Evolutionary conservation across 2,113 vertebrate species (phyloP).

Genomic region (Reinhardtius hippoglossoides): DNA sequence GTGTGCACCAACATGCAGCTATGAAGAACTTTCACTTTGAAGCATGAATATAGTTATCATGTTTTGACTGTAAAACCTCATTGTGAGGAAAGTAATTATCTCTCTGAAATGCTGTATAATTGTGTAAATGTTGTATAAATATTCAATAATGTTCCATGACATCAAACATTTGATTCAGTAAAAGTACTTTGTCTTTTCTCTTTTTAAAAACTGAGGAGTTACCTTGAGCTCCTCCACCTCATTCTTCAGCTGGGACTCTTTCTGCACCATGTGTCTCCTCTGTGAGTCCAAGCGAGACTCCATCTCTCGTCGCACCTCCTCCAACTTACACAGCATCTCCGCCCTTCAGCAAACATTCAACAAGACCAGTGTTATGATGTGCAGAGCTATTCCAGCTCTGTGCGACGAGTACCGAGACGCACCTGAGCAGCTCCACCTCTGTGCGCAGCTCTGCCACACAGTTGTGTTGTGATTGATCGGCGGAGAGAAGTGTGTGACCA

Average conservation of each 20-base stretch:
- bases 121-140: neutral
- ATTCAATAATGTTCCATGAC: neutral
- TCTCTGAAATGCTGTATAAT: neutral
- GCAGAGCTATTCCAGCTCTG: constrained; percentile 8
- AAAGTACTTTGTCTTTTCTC: no score
- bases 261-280: constrained; percentile 93
- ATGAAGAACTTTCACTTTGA: neutral
- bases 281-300: constrained; percentile 91
- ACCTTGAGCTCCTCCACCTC: constrained; percentile 93
- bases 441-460: constrained; percentile 88
- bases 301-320: constrained; percentile 91
- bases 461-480: constrained; percentile 85
- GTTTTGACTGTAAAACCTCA: neutral
- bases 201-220: constrained; percentile 18
- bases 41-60: neutral
- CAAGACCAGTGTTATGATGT: neutral
- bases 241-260: constrained; percentile 88
- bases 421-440: constrained; percentile 89
- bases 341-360: constrained; percentile 72
- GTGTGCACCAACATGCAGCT: neutral
- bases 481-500: constrained; percentile 82
- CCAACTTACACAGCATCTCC: constrained; percentile 89
- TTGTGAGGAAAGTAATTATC: no score
- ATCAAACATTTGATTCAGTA: neutral
- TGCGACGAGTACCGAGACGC: neutral